phyloP scores from a whole-genome alignment of 2,888 invertebrate species.

The Cryptosula pallasiana region DNA sequence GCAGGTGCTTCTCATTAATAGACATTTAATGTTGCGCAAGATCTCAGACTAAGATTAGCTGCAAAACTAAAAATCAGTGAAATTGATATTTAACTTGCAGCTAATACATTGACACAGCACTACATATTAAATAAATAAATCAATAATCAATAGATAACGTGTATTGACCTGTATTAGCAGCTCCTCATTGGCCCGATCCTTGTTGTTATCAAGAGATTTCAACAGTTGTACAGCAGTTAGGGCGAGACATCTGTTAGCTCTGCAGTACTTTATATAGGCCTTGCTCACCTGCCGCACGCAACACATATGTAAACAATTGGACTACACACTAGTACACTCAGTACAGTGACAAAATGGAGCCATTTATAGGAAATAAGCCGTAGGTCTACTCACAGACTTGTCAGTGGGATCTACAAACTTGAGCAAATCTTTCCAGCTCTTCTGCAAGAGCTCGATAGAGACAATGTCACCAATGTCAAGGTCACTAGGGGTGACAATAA shows the following conservation, averaged over 20 bases:
- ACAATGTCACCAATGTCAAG: neutral
- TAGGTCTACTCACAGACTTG: neutral
- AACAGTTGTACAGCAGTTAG: neutral
- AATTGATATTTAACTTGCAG: too few relatives aligned
- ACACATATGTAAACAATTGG: too few relatives aligned
- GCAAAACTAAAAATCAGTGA: too few relatives aligned
- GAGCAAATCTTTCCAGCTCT: neutral
- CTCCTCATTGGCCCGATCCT: neutral
- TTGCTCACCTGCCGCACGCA: slow-evolving; percentile 6
- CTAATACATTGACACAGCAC: too few relatives aligned
- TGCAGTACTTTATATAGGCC: slow-evolving; percentile 10
- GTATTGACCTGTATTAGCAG: neutral
- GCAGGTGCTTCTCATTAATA: too few relatives aligned
- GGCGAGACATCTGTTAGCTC: neutral
- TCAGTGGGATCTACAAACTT: slow-evolving; percentile 4
- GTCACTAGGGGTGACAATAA: neutral
- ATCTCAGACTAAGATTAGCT: too few relatives aligned
- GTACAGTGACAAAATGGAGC: too few relatives aligned
- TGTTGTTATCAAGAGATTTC: neutral
- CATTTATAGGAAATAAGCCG: neutral
- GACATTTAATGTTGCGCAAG: too few relatives aligned
- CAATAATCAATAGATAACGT: neutral
- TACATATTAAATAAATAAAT: too few relatives aligned
- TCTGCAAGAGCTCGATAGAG: neutral
- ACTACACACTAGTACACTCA: too few relatives aligned